A percentile compares a stretch with the other conserved stretches of the same genome.
Evolutionary conservation across 2,888 invertebrate genomes (phyloP).

Genomic region (Tachina lurida): DNA sequence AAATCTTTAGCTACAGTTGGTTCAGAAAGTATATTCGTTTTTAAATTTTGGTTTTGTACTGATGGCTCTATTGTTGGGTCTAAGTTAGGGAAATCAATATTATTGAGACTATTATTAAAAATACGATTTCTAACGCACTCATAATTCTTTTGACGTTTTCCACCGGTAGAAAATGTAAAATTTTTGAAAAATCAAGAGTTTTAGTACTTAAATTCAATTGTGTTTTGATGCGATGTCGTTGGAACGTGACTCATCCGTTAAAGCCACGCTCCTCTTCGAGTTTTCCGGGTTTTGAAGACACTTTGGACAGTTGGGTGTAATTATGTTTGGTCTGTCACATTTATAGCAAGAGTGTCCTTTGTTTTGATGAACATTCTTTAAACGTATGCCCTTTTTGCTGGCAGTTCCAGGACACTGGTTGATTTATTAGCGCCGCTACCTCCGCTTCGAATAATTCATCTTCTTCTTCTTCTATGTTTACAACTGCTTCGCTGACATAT

Average conservation of each 20-base stretch:
- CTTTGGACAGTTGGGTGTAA: conserved; percentile 7
- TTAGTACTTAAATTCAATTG: background rate
- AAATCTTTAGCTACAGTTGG: too few relatives aligned
- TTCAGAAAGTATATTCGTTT: too few relatives aligned
- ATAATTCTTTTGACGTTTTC: conserved; percentile 14
- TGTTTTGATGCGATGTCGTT: background rate
- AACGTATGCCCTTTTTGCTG: background rate
- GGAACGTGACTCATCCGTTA: background rate
- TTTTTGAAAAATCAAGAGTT: background rate
- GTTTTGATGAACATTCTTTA: background rate
- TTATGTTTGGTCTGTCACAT: conserved; percentile 11
- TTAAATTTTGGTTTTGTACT: background rate
- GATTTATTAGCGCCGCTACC: background rate
- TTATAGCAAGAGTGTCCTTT: conserved; percentile 20
- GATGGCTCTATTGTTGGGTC: background rate
- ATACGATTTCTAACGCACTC: background rate
- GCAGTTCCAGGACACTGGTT: conserved; percentile 20
- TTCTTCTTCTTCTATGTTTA: background rate
- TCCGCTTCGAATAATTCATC: background rate
- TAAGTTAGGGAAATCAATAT: too few relatives aligned
- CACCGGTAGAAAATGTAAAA: background rate
- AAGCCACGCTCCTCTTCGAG: background rate
- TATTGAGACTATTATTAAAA: background rate
- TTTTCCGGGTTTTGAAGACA: conserved; percentile 3
- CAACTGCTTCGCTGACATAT: background rate